Evolutionary conservation across 1,140 invertebrate species (phyloP).

Genomic region (Oscheius sp.): DNA sequence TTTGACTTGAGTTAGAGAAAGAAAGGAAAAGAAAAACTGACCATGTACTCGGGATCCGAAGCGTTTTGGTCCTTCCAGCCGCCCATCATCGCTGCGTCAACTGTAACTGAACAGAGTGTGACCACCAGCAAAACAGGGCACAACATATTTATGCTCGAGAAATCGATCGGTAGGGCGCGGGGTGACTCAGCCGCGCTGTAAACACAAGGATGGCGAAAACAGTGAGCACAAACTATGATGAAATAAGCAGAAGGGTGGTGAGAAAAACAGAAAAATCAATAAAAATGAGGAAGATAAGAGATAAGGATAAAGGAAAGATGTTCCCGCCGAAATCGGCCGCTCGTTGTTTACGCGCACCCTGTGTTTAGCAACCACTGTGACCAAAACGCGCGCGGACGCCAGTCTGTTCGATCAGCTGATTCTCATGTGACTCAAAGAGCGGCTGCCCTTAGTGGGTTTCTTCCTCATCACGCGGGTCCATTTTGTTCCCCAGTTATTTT

Average conservation of each 20-base stretch:
- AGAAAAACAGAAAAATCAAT: too few species aligned
- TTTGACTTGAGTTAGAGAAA: background rate
- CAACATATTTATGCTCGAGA: background rate
- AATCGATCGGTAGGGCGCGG: background rate
- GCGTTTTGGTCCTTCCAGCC: slow-evolving; percentile 28
- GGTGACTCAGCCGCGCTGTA: background rate
- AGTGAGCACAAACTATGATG: too few species aligned
- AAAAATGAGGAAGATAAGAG: too few species aligned
- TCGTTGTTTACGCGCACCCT: background rate
- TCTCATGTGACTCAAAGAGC: slow-evolving; percentile 10
- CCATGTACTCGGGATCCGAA: slow-evolving; percentile 17
- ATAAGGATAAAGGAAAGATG: background rate
- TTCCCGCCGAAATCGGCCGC: background rate
- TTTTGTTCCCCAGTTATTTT: too few species aligned
- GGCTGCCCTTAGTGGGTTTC: too few species aligned
- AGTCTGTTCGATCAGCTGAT: background rate
- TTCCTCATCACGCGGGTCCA: too few species aligned
- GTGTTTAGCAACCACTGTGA: too few species aligned
- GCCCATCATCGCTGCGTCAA: background rate
- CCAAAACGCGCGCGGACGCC: too few species aligned
- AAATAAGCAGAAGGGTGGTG: too few species aligned
- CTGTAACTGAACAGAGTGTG: background rate
- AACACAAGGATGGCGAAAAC: too few species aligned
- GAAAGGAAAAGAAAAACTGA: slow-evolving; percentile 6
- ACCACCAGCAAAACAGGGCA: background rate